Conservation (phyloP, 1,140 invertebrate species). For the Drosophila busckii region DNA sequence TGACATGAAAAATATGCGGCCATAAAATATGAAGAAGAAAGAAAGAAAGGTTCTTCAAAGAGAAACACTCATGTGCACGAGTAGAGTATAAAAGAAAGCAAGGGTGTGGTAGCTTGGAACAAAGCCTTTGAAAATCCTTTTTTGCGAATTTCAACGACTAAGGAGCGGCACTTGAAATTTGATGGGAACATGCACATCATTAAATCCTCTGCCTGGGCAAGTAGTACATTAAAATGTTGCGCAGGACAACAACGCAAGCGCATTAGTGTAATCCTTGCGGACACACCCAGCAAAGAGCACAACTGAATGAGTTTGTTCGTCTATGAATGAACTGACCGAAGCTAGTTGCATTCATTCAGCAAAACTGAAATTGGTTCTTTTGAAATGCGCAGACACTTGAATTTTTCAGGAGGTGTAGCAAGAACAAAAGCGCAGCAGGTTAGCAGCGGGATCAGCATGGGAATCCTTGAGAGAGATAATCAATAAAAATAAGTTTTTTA, state of each 20-base stretch:
- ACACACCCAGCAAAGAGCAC: slow-evolving; percentile 55
- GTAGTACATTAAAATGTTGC: slow-evolving; percentile 59
- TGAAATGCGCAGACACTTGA: slow-evolving; percentile 9
- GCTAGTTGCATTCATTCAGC: slow-evolving; percentile 40
- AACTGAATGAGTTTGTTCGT: slow-evolving; percentile 31
- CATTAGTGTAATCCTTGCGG: slow-evolving; percentile 70
- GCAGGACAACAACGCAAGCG: slow-evolving; percentile 46
- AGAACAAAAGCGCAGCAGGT: slow-evolving; percentile 66
- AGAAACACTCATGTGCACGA: not conserved
- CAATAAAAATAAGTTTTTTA: slow-evolving; percentile 46
- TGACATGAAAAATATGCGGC: slow-evolving; percentile 41
- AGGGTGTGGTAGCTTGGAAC: slow-evolving; percentile 36
- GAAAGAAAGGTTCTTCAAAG: slow-evolving; percentile 60
- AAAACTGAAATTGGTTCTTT: slow-evolving; percentile 23
- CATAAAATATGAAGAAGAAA: slow-evolving; percentile 67
- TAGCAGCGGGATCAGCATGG: slow-evolving; percentile 49
- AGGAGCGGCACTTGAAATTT: slow-evolving; percentile 54
- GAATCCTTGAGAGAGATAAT: slow-evolving; percentile 37
- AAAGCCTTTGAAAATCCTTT: slow-evolving; percentile 45
- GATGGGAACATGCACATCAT: slow-evolving; percentile 60
- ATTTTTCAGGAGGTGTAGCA: slow-evolving; percentile 25
- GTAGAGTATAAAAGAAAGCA: slow-evolving; percentile 21
- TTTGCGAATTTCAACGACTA: slow-evolving; percentile 64
- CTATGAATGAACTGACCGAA: slow-evolving; percentile 56
- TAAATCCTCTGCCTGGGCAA: slow-evolving; percentile 55